A percentile compares a stretch with the other conserved stretches of the same genome.
phyloP scores from a whole-genome alignment of 2,113 vertebrate genomes.

The Pseudorasbora parva region DNA sequence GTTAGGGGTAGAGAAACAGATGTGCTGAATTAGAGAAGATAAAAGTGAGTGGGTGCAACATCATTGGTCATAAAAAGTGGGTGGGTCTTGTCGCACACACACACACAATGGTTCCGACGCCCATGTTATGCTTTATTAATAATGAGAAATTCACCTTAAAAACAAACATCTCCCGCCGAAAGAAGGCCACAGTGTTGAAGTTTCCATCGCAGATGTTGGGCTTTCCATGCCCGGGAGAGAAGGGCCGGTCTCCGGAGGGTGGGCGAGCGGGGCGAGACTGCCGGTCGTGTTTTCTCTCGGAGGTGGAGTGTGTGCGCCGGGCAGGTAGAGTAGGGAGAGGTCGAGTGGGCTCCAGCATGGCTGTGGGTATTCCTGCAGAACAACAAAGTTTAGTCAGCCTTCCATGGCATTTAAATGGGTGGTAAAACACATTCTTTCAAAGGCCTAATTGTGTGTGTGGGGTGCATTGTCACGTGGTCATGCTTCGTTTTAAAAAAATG shows the following conservation, averaged over 20 bases:
- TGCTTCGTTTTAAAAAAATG: no score
- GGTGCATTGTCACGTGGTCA: no score
- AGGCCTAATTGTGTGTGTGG: no score
- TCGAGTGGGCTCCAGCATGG: slow-evolving; percentile 92
- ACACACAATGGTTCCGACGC: no score
- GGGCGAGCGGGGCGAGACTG: slow-evolving; percentile 86
- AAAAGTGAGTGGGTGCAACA: no score
- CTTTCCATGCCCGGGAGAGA: slow-evolving; percentile 84
- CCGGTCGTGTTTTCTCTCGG: slow-evolving; percentile 88
- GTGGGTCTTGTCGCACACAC: no score
- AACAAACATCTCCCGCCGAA: slow-evolving; percentile 98
- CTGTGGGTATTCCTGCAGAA: slow-evolving; percentile 86
- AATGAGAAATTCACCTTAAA: slow-evolving; percentile 87
- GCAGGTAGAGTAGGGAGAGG: slow-evolving; percentile 92
- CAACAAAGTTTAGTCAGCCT: neutral
- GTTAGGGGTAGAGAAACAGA: no score
- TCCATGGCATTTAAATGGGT: no score
- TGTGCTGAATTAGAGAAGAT: no score
- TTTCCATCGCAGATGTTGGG: slow-evolving; percentile 98
- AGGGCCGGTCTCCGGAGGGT: slow-evolving; percentile 85
- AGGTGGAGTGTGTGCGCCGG: slow-evolving; percentile 87
- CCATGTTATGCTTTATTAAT: no score
- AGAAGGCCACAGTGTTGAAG: slow-evolving; percentile 97
- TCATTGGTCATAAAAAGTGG: no score
- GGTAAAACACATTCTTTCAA: no score